phyloP scores from a whole-genome alignment of 2,113 vertebrate species.

The Lagenorhynchus albirostris region DNA sequence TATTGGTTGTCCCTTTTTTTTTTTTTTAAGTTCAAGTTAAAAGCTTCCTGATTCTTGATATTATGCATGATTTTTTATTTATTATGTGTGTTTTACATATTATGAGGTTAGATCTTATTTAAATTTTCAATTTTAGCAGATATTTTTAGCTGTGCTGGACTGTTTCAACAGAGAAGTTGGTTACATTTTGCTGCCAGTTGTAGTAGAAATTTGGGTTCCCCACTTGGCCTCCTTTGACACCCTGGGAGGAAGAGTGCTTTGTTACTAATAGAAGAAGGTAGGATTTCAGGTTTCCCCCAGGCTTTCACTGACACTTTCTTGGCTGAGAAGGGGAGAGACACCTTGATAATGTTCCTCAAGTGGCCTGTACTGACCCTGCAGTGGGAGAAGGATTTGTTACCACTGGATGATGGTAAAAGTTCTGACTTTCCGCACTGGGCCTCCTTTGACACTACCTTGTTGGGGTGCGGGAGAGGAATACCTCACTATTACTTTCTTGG shows the following conservation, averaged over 20 bases:
- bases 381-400: neutral
- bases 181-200: neutral
- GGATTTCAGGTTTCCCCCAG: neutral
- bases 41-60: neutral
- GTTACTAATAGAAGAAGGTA: neutral
- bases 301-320: neutral
- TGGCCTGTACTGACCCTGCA: neutral
- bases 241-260: too few species aligned
- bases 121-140: neutral
- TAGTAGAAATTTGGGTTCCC: neutral
- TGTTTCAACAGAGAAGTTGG: neutral
- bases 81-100: neutral
- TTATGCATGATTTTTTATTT: neutral
- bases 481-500: neutral
- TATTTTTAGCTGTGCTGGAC: neutral
- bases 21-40: neutral
- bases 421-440: neutral
- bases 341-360: neutral
- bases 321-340: neutral
- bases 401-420: neutral
- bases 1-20: neutral
- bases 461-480: neutral
- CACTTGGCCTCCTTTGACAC: neutral
- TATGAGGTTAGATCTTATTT: neutral
- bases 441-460: neutral